phyloP scores from a whole-genome alignment of 2,797 vertebrate genomes.

The Sus cebifrons region DNA sequence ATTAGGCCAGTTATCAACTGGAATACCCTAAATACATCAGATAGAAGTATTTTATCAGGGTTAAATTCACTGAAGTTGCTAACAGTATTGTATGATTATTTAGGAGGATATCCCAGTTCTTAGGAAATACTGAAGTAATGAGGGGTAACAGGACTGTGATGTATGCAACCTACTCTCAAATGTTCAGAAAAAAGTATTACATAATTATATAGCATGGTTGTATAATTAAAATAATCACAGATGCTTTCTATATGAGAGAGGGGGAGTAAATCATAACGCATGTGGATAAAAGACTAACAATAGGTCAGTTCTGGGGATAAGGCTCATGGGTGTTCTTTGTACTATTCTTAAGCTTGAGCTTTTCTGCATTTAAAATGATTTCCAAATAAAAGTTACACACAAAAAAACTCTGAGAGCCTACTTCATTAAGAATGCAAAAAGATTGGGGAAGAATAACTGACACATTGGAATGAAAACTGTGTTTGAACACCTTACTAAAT shows the following conservation, averaged over 20 bases:
- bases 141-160: background rate
- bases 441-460: background rate
- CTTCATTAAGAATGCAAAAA: background rate
- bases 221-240: background rate
- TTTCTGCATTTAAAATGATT: background rate
- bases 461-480: background rate
- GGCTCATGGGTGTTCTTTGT: background rate
- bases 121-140: constrained; percentile 4
- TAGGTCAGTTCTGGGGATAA: background rate
- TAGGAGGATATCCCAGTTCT: background rate
- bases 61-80: background rate
- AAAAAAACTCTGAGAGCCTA: background rate
- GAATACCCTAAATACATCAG: background rate
- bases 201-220: background rate
- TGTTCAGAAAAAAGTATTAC: background rate
- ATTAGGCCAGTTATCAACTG: background rate
- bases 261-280: background rate
- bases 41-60: background rate
- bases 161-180: background rate
- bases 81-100: background rate
- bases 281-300: background rate
- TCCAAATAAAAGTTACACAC: background rate
- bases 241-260: background rate
- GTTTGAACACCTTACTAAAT: background rate
- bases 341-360: background rate